Evolutionary conservation across 2,888 invertebrate genomes (phyloP).

Genomic region (Sinelater perroti): DNA sequence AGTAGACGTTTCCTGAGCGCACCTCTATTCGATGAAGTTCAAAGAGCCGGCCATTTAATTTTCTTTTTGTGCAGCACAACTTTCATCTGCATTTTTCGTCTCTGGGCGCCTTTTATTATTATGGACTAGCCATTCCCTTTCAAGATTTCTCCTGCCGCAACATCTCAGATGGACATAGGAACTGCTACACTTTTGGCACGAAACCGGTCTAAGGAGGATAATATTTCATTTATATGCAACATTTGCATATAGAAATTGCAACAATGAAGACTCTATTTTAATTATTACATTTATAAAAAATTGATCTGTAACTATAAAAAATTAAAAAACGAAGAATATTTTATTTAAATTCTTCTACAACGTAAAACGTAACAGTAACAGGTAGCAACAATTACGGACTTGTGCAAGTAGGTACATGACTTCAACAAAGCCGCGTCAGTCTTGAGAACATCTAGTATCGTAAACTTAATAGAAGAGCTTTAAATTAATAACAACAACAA

Average conservation of each 20-base stretch:
- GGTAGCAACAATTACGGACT: background rate
- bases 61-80: conserved; percentile 15
- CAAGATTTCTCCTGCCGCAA: conserved; percentile 15
- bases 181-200: background rate
- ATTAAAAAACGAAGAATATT: background rate
- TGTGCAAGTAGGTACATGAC: too few relatives aligned
- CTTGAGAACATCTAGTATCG: too few relatives aligned
- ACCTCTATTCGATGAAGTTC: background rate
- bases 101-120: conserved; percentile 10
- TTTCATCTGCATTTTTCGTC: conserved; percentile 15
- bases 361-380: background rate
- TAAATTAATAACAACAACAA: background rate
- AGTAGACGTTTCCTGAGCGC: conserved; percentile 7
- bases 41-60: background rate
- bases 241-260: background rate
- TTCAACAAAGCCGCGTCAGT: too few relatives aligned
- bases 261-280: background rate
- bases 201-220: background rate
- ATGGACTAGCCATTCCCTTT: conserved; percentile 20
- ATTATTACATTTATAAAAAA: too few relatives aligned
- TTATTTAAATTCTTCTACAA: too few relatives aligned
- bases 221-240: too few relatives aligned
- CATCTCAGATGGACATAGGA: background rate
- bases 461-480: background rate
- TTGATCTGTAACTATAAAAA: background rate